Base-by-base conservation (phyloP, 2,797 vertebrate species). In the Crenichthys baileyi region DNA sequence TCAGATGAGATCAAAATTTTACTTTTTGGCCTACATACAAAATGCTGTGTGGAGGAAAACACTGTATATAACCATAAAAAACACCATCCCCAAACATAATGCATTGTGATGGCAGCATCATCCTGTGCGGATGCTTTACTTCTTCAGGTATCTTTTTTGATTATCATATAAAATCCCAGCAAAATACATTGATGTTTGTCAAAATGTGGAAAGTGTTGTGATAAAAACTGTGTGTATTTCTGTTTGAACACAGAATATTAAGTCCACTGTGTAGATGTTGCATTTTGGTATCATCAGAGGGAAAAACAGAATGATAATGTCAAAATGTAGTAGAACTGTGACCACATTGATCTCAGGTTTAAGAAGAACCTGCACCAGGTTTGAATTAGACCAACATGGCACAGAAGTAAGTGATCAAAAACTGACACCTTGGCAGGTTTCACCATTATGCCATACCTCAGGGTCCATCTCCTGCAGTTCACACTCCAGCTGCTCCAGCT, bases 381-480 rank as follows among this genome's bases (percentile, higher is more conserved):
- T 20, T 55, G 29, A 31, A 61, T 48, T 20, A 20, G 41, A 60
- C 48, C 51, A 41, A 8, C 1, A 4, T 12, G 1, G 8, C 5
- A 0, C 4, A 12, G 39, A 2, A 41, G 18, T 65, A 61, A 61
- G 7, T 22, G 48, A 71, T 48, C 68, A 72, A 46, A 5, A 72
- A 5, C 7, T 0, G 1, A 61, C 5, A 36, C 9, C 51, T 41
- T 31, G 53, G 39, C 16, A 29, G 67, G 31, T 72, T 75, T 77
- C 24, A 36, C 31, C 36, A 9, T 36, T 31, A 13, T 79, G 63
- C 29, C 74, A 39, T 95, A 99, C 98, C 97, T 99, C 98, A 0
- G 98, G 98, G 93, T 99, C 98, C 98, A 99, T 97, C 90, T 99
- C 98, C 87, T 96, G 95, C 75, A 99, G 96, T 86, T 99, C 98